These are phyloP conservation scores for Temnopleurus reevesii DNA, from an alignment of 53 echinoderm and acorn worm species.

Conservation along the genomic window DNA sequence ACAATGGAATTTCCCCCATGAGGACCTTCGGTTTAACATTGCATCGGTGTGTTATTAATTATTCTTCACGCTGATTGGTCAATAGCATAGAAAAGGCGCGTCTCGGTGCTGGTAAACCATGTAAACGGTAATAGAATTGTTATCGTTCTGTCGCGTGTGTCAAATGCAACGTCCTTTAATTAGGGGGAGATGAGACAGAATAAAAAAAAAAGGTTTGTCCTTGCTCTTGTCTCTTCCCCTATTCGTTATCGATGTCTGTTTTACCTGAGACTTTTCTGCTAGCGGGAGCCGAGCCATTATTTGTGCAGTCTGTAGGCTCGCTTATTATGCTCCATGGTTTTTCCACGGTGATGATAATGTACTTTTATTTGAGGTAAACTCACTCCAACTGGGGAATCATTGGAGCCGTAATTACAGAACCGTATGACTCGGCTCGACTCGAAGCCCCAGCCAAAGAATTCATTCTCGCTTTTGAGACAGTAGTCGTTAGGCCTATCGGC, in stretches of 20 bases:
- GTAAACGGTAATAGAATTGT: constrained; percentile 10
- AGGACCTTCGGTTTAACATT: not conserved
- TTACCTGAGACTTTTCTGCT: not conserved
- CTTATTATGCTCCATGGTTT: constrained; percentile 22
- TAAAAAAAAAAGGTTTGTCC: constrained; percentile 7
- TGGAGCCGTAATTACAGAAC: constrained; percentile 34
- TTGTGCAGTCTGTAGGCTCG: constrained; percentile 14
- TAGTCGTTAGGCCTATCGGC: not conserved
- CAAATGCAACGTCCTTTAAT: constrained; percentile 19
- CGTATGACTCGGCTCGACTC: constrained; percentile 32
- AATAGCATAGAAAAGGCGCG: not conserved
- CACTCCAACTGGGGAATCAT: constrained; percentile 16
- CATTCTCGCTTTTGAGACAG: not conserved
- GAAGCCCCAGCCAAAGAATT: not conserved
- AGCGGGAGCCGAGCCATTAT: not conserved
- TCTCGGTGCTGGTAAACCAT: not conserved
- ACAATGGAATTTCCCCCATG: not conserved
- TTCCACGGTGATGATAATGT: constrained; percentile 18
- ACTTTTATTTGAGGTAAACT: constrained; percentile 36
- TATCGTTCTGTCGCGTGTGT: not conserved
- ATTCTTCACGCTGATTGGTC: constrained; percentile 31
- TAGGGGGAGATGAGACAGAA: not conserved
- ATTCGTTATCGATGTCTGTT: not conserved
- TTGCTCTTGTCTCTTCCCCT: not conserved
- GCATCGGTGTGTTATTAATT: not conserved